Evolutionary conservation across 1,140 invertebrate genomes (phyloP).

Genomic region (Rhagoletis pomonella): DNA sequence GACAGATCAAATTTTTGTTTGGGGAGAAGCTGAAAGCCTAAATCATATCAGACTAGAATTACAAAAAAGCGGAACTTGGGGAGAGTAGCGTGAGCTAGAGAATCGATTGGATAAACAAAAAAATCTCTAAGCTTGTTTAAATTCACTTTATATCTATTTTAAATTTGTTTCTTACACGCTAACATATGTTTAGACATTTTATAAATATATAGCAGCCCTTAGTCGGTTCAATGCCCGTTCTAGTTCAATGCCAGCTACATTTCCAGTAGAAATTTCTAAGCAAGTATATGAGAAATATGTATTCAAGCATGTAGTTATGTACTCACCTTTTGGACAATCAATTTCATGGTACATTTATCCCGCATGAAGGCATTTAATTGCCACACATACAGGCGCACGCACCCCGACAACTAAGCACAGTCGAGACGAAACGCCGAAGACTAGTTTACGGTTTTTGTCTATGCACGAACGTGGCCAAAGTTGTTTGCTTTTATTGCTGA

Average conservation of each 20-base stretch:
- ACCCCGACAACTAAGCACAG: background rate
- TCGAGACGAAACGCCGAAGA: background rate
- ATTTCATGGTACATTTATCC: constrained; percentile 74
- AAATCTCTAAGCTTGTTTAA: too few species aligned
- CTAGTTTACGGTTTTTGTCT: constrained; percentile 1
- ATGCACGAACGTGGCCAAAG: background rate
- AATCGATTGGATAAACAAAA: too few species aligned
- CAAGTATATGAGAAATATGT: background rate
- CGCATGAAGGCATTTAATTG: constrained; percentile 53
- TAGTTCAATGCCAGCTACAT: background rate
- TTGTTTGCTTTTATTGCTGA: background rate
- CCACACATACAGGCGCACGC: background rate
- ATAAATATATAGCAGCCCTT: too few species aligned
- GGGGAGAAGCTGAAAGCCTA: too few species aligned
- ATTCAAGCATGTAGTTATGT: background rate
- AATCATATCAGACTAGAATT: too few species aligned
- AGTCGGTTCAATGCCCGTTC: background rate
- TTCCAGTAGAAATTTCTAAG: too few species aligned
- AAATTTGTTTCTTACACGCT: too few species aligned
- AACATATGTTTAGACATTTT: too few species aligned
- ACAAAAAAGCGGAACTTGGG: too few species aligned
- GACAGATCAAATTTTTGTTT: too few species aligned
- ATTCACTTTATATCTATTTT: too few species aligned
- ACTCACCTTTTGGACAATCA: constrained; percentile 73
- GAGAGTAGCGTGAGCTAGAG: too few species aligned